These are phyloP conservation scores for Pampus argenteus DNA, from an alignment of 2,797 vertebrate species.

Conservation along the genomic window DNA sequence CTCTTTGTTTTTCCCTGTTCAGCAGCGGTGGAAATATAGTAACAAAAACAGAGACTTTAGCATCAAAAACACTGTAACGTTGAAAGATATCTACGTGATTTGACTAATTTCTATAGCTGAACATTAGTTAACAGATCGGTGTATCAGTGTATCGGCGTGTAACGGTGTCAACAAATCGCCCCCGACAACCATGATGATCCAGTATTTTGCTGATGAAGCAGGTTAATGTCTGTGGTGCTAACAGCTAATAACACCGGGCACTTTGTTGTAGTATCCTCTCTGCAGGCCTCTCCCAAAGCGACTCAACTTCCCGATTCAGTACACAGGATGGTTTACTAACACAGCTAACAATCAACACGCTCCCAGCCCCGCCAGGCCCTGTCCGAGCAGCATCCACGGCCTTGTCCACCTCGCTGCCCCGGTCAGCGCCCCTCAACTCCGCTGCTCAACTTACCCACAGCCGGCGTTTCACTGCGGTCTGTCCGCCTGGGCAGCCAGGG, in stretches of 20 bases:
- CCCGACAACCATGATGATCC: slow-evolving; percentile 5
- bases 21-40: too few relatives aligned
- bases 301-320: slow-evolving; percentile 78
- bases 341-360: slow-evolving; percentile 60
- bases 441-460: slow-evolving; percentile 77
- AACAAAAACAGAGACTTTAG: too few relatives aligned
- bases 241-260: slow-evolving; percentile 53
- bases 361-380: slow-evolving; percentile 50
- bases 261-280: slow-evolving; percentile 64
- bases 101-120: too few relatives aligned
- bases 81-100: too few relatives aligned
- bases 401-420: slow-evolving; percentile 58
- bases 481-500: slow-evolving; percentile 81
- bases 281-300: slow-evolving; percentile 46
- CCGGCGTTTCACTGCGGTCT: slow-evolving; percentile 76
- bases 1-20: too few relatives aligned
- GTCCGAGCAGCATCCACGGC: slow-evolving; percentile 65
- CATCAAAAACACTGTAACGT: too few relatives aligned
- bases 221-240: slow-evolving; percentile 30
- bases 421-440: slow-evolving; percentile 45
- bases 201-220: slow-evolving; percentile 58
- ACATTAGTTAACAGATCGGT: not conserved
- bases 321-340: slow-evolving; percentile 44
- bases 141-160: not conserved
- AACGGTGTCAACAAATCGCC: slow-evolving; percentile 37